Evolutionary conservation across 2,888 invertebrate species (phyloP), one percentile per base, ranked within the genome.

Genomic region (Alloplasta piceator): DNA sequence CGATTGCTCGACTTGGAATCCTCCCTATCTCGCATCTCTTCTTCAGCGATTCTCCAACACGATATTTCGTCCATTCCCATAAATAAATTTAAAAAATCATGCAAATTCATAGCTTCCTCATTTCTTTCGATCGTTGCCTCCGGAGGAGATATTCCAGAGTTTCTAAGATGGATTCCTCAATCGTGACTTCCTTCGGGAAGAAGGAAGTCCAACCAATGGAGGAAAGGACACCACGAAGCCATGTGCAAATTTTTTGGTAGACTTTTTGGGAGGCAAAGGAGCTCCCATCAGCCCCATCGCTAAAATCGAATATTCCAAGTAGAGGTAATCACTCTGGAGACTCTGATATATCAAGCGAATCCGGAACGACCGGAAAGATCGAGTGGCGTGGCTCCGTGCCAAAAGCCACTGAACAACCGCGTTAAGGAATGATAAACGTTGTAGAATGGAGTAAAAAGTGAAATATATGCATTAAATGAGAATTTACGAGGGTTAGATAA

Each of bases 1-100:
- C 89, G 89, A 89, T 85, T 86, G 84, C 73, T 78, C 83, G 82
- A 78, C 83, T 82, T 72, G 82, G 83, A 43, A 41, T 52, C n/a
- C 66, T 58, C 72, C 26, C 39, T 66, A 14, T 76, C 68, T 46
- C 72, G 43, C 43, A 55, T 60, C 52, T 12, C 1, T 46, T 39
- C 7, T 55, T 38, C 63, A 26, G 1, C 1, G 63, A 12, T 60
- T 50, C 9, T 36, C 70, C 60, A 74, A 70, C 60, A 74, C 73
- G 70, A 67, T 58, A 66, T 52, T 60, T 56, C 50, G n/a, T n/a
- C 74, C 70, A 58, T 26, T 10, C 64, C 74, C 70, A 70, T 81
- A 71, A 81, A 81, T 12, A 64, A 39, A 9, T 9, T 36, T 41
- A 46, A 16, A 16, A 39, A 52, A 50, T 26, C 26, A 26, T 26